Base-by-base conservation (phyloP, 2,797 vertebrate species). In the Geotrypetes seraphini region DNA sequence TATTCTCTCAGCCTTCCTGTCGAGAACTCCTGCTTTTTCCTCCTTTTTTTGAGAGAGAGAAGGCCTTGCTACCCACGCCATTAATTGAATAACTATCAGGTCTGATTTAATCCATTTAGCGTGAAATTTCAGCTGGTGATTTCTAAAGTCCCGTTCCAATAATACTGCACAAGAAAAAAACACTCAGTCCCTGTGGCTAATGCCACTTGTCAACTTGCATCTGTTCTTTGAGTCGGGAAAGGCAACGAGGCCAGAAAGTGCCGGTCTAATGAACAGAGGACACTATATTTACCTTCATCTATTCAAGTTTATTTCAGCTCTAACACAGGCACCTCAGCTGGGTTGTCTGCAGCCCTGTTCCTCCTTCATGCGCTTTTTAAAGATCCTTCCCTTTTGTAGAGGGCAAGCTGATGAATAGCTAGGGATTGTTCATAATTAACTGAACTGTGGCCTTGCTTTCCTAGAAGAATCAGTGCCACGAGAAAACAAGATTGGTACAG, bases 81-180 rank as follows among this genome's bases (percentile, higher is more conserved):
- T 62, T 60, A 57, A 66, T 40, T 50, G 53, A 62, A 47, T 63
- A 63, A 63, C 50, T 41, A 68, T 62, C 51, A 48, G 46, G 19
- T 68, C 52, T 40, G 40, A 47, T 48, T 57, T 50, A 54, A 47
- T 69, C 57, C 52, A 43, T 60, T 57, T 61, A 63, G 53, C 50
- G 52, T 41, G 48, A 63, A 66, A 72, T 63, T 69, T 56, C 24
- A 17, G 49, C 31, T 36, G 37, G 55, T 50, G 49, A 53, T 47
- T 52, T 50, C 56, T 36, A 50, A n/a, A 53, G 60, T 48, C 39
- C 29, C 0, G 7, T 28, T 42, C 53, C 43, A 47, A 41, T 61
- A 52, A 50, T 50, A 35, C 47, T 47, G 53, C 39, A 47, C 4
- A 48, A n/a, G n/a, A 58, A 65, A n/a, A n/a, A n/a, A n/a, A n/a